A percentile compares a stretch with the other conserved stretches of the same genome.
phyloP scores from a whole-genome alignment of 2,888 invertebrate species.

The Stictocephala bisonia region DNA sequence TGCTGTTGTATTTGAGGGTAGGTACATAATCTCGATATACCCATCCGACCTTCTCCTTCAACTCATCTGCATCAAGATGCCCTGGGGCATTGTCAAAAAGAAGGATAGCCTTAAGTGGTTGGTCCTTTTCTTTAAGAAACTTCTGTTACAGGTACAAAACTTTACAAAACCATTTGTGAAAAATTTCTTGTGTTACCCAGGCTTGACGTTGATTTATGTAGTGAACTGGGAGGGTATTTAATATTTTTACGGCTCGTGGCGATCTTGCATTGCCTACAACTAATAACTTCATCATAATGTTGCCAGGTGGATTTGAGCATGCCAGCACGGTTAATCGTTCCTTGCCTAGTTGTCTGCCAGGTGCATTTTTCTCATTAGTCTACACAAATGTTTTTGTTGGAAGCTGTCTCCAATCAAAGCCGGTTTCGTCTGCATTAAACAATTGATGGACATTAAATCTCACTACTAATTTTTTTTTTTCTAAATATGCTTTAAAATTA shows the following conservation, averaged over 20 bases:
- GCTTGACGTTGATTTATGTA: neutral
- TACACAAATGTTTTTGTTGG: slow-evolving; percentile 27
- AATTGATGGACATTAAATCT: neutral
- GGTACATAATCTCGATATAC: slow-evolving; percentile 9
- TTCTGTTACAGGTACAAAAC: neutral
- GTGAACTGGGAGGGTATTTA: neutral
- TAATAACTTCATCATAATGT: neutral
- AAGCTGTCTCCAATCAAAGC: neutral
- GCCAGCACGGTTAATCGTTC: neutral
- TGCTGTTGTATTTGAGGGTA: slow-evolving; percentile 14
- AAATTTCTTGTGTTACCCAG: neutral
- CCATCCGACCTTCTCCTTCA: neutral
- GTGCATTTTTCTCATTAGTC: neutral
- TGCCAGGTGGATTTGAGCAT: neutral
- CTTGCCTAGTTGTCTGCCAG: slow-evolving; percentile 6
- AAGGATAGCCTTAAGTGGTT: neutral
- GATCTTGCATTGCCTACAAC: neutral
- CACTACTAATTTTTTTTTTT: neutral
- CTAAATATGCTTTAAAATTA: neutral
- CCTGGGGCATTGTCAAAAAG: slow-evolving; percentile 4
- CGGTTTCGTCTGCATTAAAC: neutral
- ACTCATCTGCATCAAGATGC: slow-evolving; percentile 7
- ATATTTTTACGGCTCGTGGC: neutral
- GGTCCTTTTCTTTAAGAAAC: neutral
- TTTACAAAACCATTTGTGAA: neutral